Evolutionary conservation across 2,888 invertebrate species (phyloP).

Genomic region (Temnothorax rugatulus): DNA sequence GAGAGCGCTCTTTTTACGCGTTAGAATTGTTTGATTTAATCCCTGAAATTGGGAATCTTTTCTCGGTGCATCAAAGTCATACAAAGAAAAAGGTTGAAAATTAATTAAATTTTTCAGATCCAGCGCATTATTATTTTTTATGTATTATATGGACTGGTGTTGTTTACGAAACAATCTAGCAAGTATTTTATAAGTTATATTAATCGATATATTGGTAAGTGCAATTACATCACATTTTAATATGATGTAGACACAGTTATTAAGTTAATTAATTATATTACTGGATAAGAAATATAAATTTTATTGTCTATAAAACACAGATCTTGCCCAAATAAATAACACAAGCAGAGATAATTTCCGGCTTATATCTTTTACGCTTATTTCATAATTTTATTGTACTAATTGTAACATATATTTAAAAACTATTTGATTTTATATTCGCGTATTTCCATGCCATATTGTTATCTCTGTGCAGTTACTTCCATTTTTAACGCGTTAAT

Average conservation of each 20-base stretch:
- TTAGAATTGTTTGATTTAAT: conserved; percentile 35
- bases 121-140: not conserved
- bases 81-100: not conserved
- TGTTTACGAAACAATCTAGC: not conserved
- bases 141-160: not conserved
- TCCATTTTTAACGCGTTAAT: not conserved
- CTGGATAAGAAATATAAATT: not conserved
- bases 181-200: not conserved
- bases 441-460: not conserved
- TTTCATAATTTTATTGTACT: not conserved
- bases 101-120: conserved; percentile 32
- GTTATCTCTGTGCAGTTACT: not conserved
- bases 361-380: not conserved
- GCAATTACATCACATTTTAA: not conserved
- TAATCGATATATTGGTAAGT: not conserved
- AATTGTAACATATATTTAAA: not conserved
- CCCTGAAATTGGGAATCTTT: conserved; percentile 45
- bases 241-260: not conserved
- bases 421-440: conserved; percentile 2
- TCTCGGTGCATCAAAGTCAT: not conserved
- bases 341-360: not conserved
- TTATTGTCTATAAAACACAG: not conserved
- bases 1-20: not conserved
- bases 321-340: not conserved
- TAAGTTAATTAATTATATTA: not conserved